Conservation (phyloP, 30 jellyfish, hydroid and myxozoan species). For the Pelagia noctiluca region DNA sequence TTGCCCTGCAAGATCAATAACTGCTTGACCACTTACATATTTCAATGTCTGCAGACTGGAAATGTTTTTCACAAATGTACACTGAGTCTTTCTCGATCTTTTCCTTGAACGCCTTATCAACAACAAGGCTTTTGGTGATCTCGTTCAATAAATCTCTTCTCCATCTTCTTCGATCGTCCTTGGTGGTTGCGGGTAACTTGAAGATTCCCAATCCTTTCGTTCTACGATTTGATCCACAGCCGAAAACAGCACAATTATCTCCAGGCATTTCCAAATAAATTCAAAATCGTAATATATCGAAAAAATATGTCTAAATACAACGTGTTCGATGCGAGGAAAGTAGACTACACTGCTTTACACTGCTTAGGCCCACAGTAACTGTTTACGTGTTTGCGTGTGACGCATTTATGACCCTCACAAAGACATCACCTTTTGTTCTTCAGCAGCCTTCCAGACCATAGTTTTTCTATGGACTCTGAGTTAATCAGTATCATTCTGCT, state of each 20-base stretch:
- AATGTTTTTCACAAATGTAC: conserved; percentile 43
- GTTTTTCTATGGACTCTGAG: conserved; percentile 55
- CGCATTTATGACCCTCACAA: conserved; percentile 23
- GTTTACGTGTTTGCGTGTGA: conserved; percentile 36
- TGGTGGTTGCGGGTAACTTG: conserved; percentile 39
- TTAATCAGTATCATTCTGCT: no score
- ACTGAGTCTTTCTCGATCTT: conserved; percentile 50
- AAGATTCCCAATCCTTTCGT: conserved; percentile 54
- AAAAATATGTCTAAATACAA: background rate
- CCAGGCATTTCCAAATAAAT: conserved; percentile 30
- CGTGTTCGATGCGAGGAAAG: background rate
- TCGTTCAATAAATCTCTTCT: conserved; percentile 36
- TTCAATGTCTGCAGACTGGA: conserved; percentile 26
- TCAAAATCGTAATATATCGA: conserved; percentile 1
- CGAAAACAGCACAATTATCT: conserved; percentile 54
- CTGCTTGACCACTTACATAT: conserved; percentile 9
- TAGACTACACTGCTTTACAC: background rate
- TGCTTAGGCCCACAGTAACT: background rate
- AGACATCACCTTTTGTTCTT: conserved; percentile 46
- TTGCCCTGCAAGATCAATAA: no score
- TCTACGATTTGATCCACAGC: conserved; percentile 64
- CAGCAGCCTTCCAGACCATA: conserved; percentile 63
- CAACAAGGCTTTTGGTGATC: no score
- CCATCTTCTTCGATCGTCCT: conserved; percentile 44
- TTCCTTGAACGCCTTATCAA: conserved; percentile 30